Conservation (phyloP, 2,888 invertebrate species). For the Pollenia labialis region DNA sequence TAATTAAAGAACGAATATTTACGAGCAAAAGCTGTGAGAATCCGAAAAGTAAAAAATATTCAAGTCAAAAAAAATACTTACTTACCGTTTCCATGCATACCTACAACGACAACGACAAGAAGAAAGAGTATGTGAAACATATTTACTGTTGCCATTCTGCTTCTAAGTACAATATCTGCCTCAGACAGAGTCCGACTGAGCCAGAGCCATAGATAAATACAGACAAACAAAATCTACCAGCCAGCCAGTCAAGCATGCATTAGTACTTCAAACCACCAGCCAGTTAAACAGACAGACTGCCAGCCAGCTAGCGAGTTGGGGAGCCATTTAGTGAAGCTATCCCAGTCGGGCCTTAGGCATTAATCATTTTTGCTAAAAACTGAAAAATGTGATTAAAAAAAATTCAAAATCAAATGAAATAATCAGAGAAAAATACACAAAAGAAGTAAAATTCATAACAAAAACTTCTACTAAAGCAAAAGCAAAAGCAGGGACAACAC, state of each 20-base stretch:
- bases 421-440: conserved; percentile 61
- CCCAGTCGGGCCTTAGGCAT: conserved; percentile 66
- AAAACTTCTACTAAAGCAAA: conserved; percentile 31
- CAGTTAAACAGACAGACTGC: background rate
- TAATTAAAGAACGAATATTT: conserved; percentile 29
- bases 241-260: background rate
- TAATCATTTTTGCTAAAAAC: conserved; percentile 71
- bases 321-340: conserved; percentile 40
- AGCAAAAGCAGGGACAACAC: conserved; percentile 21
- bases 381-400: conserved; percentile 65
- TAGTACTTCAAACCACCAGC: background rate
- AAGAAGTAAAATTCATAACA: conserved; percentile 52
- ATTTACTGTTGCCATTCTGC: conserved; percentile 59
- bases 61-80: conserved; percentile 45
- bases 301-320: conserved; percentile 7
- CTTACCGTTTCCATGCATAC: background rate
- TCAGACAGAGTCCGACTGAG: background rate
- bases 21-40: conserved; percentile 46
- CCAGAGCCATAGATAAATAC: conserved; percentile 22
- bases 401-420: conserved; percentile 43
- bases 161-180: background rate
- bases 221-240: conserved; percentile 25
- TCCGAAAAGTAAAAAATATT: conserved; percentile 52
- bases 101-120: conserved; percentile 10
- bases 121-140: conserved; percentile 34